Evolutionary conservation across 2,113 vertebrate species (phyloP).

Genomic region (Sturnus vulgaris): DNA sequence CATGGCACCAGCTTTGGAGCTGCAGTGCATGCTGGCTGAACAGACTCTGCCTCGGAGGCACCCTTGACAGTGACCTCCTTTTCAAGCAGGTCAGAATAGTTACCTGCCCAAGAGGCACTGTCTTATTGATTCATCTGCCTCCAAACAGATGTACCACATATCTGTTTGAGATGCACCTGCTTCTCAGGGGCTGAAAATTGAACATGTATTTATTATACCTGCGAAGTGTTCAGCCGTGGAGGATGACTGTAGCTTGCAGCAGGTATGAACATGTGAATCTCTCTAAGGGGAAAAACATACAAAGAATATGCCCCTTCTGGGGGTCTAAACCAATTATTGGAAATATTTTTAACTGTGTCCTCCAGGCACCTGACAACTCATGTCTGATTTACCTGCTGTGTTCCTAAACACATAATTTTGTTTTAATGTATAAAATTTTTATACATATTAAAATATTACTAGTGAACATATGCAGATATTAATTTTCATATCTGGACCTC

Average conservation of each 20-base stretch:
- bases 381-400: not conserved
- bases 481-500: not conserved
- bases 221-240: not conserved
- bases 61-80: slow-evolving; percentile 63
- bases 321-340: not conserved
- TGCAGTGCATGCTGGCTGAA: not conserved
- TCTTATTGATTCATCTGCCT: slow-evolving; percentile 55
- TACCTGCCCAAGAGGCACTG: slow-evolving; percentile 48
- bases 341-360: not conserved
- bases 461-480: not conserved
- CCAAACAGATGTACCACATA: slow-evolving; percentile 41
- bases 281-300: not conserved
- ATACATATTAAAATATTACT: not conserved
- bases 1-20: not conserved
- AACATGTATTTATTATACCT: not conserved
- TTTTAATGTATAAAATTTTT: not conserved
- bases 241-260: not conserved
- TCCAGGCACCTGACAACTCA: not conserved
- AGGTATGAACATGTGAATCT: not conserved
- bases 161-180: slow-evolving; percentile 1
- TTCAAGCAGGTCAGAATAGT: slow-evolving; percentile 26
- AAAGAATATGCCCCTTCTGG: not conserved
- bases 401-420: not conserved
- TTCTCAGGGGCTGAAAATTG: not conserved
- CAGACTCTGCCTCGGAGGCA: slow-evolving; percentile 17